Evolutionary conservation across 1,140 invertebrate species (phyloP).

Genomic region (Euura saliciscinereae): DNA sequence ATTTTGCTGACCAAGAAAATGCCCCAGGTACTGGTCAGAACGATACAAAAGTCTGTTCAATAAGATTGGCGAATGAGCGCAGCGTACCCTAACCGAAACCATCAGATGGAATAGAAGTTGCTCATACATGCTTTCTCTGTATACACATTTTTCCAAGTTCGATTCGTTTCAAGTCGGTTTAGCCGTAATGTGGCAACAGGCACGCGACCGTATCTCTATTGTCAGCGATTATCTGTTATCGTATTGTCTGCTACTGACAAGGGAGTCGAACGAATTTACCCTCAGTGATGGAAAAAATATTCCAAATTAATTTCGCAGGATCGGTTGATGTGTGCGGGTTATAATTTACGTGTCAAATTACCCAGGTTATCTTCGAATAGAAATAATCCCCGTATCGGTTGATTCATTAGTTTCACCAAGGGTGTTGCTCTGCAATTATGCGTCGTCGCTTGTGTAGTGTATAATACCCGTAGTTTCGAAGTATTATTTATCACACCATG

Average conservation of each 20-base stretch:
- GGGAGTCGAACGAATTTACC: too few relatives aligned
- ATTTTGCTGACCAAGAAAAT: neutral
- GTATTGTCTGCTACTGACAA: neutral
- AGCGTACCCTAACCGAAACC: neutral
- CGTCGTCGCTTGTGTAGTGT: neutral
- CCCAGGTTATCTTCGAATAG: neutral
- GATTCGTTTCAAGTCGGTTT: conserved; percentile 8
- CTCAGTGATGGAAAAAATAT: too few relatives aligned
- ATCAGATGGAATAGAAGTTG: conserved; percentile 9
- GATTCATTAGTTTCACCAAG: neutral
- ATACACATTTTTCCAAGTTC: conserved; percentile 9
- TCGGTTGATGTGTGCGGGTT: too few relatives aligned
- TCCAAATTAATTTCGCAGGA: too few relatives aligned
- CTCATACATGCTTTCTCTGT: neutral
- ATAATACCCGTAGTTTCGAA: neutral
- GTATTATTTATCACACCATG: neutral
- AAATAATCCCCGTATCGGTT: neutral
- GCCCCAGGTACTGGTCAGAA: neutral
- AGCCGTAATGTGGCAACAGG: neutral
- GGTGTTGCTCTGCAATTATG: neutral
- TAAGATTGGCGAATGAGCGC: neutral
- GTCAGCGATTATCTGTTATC: neutral
- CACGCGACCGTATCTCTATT: neutral
- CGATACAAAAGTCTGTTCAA: neutral
- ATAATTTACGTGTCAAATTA: too few relatives aligned